A percentile compares a stretch with the other conserved stretches of the same genome.
phyloP scores from a whole-genome alignment of 2,113 vertebrate species.

The Corvus cornix region DNA sequence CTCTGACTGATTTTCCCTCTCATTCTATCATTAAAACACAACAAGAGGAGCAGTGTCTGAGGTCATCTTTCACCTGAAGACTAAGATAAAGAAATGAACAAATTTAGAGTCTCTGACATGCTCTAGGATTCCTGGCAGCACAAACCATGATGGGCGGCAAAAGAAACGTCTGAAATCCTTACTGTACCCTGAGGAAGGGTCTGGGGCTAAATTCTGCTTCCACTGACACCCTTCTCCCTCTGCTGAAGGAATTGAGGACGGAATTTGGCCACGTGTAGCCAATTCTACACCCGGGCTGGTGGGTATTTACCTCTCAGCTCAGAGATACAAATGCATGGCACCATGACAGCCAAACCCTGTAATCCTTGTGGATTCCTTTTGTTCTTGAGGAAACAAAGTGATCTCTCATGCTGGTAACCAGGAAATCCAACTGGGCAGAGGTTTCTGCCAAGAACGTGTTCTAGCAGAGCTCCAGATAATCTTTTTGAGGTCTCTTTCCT shows the following conservation, averaged over 20 bases:
- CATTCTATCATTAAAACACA: not conserved
- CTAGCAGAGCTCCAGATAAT: not conserved
- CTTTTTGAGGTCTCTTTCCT: not conserved
- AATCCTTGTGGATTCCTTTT: accelerated
- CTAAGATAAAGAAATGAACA: not conserved
- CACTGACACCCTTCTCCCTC: not conserved
- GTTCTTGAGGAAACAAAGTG: not conserved
- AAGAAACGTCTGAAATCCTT: not conserved
- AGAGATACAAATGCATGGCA: not conserved
- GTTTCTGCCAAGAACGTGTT: not conserved
- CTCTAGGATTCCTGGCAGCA: not conserved
- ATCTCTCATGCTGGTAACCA: not conserved
- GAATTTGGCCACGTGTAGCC: not conserved
- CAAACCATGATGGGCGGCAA: accelerated
- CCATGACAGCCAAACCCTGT: not conserved
- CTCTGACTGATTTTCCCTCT: not conserved
- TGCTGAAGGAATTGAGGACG: not conserved
- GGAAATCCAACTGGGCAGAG: not conserved
- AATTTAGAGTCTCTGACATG: not conserved
- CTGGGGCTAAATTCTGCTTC: not conserved
- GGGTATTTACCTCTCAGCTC: accelerated
- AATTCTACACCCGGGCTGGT: not conserved
- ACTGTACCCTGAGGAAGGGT: not conserved
- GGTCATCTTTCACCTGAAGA: not conserved
- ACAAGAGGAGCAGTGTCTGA: not conserved